phyloP scores from a whole-genome alignment of 1,140 invertebrate genomes.

The Trachymyrmex septentrionalis region DNA sequence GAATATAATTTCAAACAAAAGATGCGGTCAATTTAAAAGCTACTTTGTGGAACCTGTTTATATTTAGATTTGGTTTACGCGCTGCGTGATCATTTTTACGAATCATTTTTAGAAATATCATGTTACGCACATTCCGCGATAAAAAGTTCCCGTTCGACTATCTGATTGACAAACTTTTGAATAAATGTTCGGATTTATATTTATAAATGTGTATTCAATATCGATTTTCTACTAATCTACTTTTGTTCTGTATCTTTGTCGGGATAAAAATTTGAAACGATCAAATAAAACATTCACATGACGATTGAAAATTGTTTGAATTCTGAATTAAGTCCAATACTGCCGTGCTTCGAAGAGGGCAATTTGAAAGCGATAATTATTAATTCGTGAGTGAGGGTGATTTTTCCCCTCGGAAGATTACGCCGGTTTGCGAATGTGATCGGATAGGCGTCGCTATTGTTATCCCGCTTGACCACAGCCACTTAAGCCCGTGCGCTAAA shows the following conservation, averaged over 20 bases:
- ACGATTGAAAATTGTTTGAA: neutral
- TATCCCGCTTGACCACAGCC: constrained; percentile 84
- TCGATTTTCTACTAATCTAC: neutral
- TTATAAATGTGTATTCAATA: neutral
- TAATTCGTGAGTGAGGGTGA: neutral
- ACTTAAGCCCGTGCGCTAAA: constrained; percentile 83
- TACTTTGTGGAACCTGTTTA: neutral
- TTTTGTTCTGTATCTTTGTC: constrained; percentile 13
- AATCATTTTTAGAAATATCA: no score
- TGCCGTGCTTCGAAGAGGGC: neutral
- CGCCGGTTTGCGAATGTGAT: constrained; percentile 60
- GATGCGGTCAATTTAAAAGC: neutral
- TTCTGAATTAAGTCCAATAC: neutral
- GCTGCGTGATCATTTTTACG: constrained; percentile 25
- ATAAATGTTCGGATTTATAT: neutral
- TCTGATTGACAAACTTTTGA: neutral
- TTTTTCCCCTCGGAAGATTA: neutral
- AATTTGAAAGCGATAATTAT: neutral
- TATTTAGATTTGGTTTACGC: neutral
- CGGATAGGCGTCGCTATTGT: constrained; percentile 79
- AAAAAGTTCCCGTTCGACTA: constrained; percentile 46
- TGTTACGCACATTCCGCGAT: constrained; percentile 50
- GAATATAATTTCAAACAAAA: neutral
- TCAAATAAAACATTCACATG: neutral
- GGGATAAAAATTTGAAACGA: neutral